Evolutionary conservation across 2,797 vertebrate species (phyloP), one percentile per base, ranked within the genome.

Genomic region (Odontamblyopus lacepedii): DNA sequence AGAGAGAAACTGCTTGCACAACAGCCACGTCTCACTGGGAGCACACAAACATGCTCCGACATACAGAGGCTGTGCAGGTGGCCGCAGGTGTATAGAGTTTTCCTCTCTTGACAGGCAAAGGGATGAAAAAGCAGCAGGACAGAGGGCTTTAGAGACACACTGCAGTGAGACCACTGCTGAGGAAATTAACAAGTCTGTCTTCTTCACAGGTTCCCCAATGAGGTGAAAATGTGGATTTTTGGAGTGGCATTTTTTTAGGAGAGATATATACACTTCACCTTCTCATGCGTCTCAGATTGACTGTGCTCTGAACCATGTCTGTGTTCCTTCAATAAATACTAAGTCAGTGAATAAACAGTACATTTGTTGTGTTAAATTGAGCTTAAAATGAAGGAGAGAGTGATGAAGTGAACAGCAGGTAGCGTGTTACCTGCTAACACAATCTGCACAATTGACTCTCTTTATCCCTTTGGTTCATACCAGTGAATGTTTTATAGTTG

Each of bases 51-150:
- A 70, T 56, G 67, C 72, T 80, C 65, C 69, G 50, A 79, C 79
- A 82, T 41, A 71, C 61, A 77, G 77, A 83, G 76, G 67, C 32
- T 5, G 35, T 29, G 15, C 72, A 80, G 73, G 67, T 72, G 75
- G 80, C 84, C 64, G 81, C 84, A 89, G 85, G 88, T 90, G 87
- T 85, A 80, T 53, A 35, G 64, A 57, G 78, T 82, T 80, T 81
- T 85, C 78, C 71, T 90, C 83, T 87, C 83, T 82, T 90, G 88
- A 88, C 91, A 90, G 86, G 85, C 86, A 44, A 44, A 84, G 71
- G 78, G 80, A 88, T 87, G 73, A 86, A 89, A 83, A 84, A 55
- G 15, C 30, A 32, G 76, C 69, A 44, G 84, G 78, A 84, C 27
- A n/a, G 75, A 74, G 82, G 79, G 87, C 88, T 85, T 88, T 83